phyloP scores from a whole-genome alignment of 2,113 vertebrate genomes.

The Tachysurus fulvidraco region DNA sequence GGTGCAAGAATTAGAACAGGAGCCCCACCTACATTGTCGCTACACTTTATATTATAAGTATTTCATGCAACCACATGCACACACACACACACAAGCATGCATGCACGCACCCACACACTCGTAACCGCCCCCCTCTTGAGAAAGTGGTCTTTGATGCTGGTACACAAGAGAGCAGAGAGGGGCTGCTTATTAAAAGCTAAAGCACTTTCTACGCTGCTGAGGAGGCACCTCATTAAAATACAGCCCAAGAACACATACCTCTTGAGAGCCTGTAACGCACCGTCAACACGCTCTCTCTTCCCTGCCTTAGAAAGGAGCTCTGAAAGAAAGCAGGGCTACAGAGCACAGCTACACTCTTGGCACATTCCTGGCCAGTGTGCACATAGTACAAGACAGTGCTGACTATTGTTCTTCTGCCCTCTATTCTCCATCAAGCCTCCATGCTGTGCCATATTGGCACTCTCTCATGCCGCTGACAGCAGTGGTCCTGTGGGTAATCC shows the following conservation, averaged over 20 bases:
- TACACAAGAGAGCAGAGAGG: constrained; percentile 14
- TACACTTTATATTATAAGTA: constrained; percentile 10
- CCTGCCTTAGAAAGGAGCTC: neutral
- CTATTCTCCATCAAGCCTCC: constrained; percentile 21
- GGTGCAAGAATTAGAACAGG: neutral
- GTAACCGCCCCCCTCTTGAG: constrained; percentile 3
- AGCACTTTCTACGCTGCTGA: constrained; percentile 41
- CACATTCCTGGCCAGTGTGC: constrained; percentile 50
- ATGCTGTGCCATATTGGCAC: constrained; percentile 4
- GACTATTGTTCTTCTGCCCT: constrained; percentile 43
- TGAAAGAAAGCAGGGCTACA: neutral
- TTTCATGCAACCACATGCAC: neutral
- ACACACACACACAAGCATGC: constrained; percentile 4
- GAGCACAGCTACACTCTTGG: constrained; percentile 37
- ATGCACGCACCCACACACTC: neutral
- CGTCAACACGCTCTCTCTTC: neutral
- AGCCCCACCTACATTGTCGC: neutral
- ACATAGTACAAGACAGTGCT: constrained; percentile 48
- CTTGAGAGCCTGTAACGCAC: constrained; percentile 15
- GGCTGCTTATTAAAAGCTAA: constrained; percentile 34
- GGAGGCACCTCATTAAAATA: constrained; percentile 47
- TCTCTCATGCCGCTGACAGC: constrained; percentile 20
- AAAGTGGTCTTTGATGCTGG: constrained; percentile 40
- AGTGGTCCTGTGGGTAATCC: neutral
- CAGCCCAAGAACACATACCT: constrained; percentile 25